These are phyloP conservation scores for Ranitomeya imitator DNA, from an alignment of 2,113 vertebrate genomes.

Conservation along the genomic window DNA sequence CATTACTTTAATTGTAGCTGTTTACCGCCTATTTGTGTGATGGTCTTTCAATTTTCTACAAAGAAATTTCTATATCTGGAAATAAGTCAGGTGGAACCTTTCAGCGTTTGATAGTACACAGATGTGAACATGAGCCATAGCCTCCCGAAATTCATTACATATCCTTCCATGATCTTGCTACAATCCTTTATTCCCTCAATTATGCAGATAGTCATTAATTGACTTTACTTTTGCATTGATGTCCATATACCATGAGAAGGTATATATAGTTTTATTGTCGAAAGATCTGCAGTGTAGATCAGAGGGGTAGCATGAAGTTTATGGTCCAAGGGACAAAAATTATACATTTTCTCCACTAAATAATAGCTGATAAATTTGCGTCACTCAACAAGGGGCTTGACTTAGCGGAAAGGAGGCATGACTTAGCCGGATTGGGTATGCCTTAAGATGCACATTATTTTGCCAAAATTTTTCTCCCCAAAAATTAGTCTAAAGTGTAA, in stretches of 20 bases:
- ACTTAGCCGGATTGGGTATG: too few relatives aligned
- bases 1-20: constrained; percentile 20
- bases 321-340: not conserved
- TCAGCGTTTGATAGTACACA: constrained; percentile 45
- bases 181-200: not conserved
- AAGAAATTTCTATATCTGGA: constrained; percentile 26
- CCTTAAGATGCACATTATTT: too few relatives aligned
- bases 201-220: not conserved
- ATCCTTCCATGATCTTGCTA: constrained; percentile 22
- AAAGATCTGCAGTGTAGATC: not conserved
- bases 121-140: constrained; percentile 15
- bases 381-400: too few relatives aligned
- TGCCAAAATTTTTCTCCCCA: too few relatives aligned
- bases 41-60: constrained; percentile 1
- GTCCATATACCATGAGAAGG: not conserved
- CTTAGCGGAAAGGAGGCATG: too few relatives aligned
- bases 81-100: constrained; percentile 32
- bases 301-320: not conserved
- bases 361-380: not conserved
- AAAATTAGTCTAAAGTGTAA: too few relatives aligned
- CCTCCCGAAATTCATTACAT: constrained; percentile 43
- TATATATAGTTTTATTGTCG: not conserved
- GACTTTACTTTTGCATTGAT: not conserved
- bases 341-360: not conserved
- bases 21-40: constrained; percentile 26